Evolutionary conservation across 1,140 invertebrate species (phyloP), one percentile per base, ranked within the genome.

Genomic region (Melanaphis sacchari): DNA sequence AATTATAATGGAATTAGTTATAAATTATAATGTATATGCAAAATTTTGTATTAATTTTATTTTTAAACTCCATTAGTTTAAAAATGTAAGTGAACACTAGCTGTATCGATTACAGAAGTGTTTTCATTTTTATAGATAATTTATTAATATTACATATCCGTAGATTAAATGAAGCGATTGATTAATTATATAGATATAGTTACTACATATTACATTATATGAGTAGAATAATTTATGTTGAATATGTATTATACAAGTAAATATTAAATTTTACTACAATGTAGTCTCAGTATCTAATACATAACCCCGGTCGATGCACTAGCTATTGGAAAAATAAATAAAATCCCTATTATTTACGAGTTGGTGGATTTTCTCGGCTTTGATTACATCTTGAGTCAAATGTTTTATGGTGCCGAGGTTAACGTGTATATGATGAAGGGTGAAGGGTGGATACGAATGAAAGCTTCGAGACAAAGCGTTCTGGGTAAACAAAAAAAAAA

Each of bases 361-460:
- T 92, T 36, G 41, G 43, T 82, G 90, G 41, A 11, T 92, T 92
- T 92, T 92, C 66, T 92, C 90, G 43, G 66, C 2, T 92, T 92
- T 26, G 90, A 92, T 92, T 92, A 40, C 76, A 84, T 85, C 36
- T 85, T 49, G 43, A 93, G 91, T 93, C 46, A 85, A 93, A 85
- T 85, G 76, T 81, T 93, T 93, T 93, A 93, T 54, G n/a, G 36
- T 82, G n/a, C 91, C n/a, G 81, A 85, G 91, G 91, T 93, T 93
- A 93, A 93, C 46, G n/a, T 31, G 89, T 43, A 40, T 40, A 38
- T 21, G 76, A n/a, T 76, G 31, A 66, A 66, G 91, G 91, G 91
- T 54, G 76, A 85, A 93, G 91, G 91, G 91, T 93, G 91, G 91
- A 54, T 41, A 93, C 91, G 91, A 93, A 93, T 93, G 91, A 93